These are phyloP conservation scores for Erebia ligea DNA, from an alignment of 2,888 invertebrate species.

Conservation along the genomic window DNA sequence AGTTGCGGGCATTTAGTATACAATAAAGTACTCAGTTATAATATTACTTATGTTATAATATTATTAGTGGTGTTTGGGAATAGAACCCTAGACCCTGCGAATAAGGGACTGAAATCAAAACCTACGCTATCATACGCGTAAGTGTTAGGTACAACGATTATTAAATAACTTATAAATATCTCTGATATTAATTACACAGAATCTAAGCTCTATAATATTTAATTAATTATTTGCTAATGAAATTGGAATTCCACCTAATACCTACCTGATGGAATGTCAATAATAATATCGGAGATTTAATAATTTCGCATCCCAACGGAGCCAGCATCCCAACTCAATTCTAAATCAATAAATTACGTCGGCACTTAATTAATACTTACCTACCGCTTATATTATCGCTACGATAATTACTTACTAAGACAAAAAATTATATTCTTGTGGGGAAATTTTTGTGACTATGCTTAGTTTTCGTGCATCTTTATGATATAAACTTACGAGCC, in stretches of 20 bases:
- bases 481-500: too few species aligned
- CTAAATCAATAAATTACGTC: conserved; percentile 7
- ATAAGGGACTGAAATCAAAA: too few species aligned
- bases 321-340: neutral
- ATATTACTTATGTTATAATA: too few species aligned
- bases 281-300: conserved; percentile 8
- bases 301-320: neutral
- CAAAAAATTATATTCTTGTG: neutral
- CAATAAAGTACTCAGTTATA: too few species aligned
- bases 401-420: neutral
- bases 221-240: neutral
- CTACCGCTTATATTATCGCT: neutral
- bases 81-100: too few species aligned
- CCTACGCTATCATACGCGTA: too few species aligned
- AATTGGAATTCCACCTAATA: neutral
- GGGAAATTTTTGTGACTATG: too few species aligned
- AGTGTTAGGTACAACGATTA: too few species aligned
- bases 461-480: too few species aligned
- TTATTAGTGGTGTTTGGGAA: too few species aligned
- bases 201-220: neutral
- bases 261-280: neutral
- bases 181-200: neutral
- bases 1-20: too few species aligned
- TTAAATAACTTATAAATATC: too few species aligned
- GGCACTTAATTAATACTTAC: neutral